Evolutionary conservation across 1,140 invertebrate genomes (phyloP), one percentile per base, ranked within the genome.

Genomic region (Panagrolaimus sp.): DNA sequence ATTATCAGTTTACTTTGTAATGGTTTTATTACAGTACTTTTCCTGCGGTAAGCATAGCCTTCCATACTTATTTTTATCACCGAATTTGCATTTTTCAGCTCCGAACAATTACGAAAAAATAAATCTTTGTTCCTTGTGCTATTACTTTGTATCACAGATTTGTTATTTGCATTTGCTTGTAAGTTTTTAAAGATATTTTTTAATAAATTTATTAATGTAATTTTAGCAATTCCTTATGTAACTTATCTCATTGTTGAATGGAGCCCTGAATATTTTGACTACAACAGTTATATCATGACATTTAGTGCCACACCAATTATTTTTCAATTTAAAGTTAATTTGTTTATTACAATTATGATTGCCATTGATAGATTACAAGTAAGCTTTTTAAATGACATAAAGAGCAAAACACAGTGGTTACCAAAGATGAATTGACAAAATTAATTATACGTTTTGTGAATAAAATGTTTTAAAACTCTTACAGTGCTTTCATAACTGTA

Each of bases 321-420:
- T 0, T n/a, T 73, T 0, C 72, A 73, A 14, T 73, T 71, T 45
- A 73, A 73, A 65, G 23, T 73, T n/a, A 73, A 75, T 38, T 66
- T 73, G 25, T 20, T 75, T 5, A 66, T 73, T 43, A 68, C 64
- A 8, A 61, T 42, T 13, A 74, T 67, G 1, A 76, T 73, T 11
- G 72, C 72, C 1, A n/a, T 73, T 9, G 72, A 73, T 48, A n/a
- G 72, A 9, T n/a, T 71, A n/a, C 71, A 72, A 45, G 71, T 72
- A 38, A 70, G 68, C 20, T 48, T 2, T n/a, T n/a, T 3, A 14
- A 5, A n/a, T n/a, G n/a, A n/a, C n/a, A n/a, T n/a, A n/a, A n/a
- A n/a, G n/a, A n/a, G n/a, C n/a, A n/a, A n/a, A n/a, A n/a, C n/a
- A n/a, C n/a, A n/a, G n/a, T n/a, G n/a, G n/a, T n/a, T n/a, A n/a